A percentile compares a stretch with the other conserved stretches of the same genome.
Conservation (phyloP, 2,797 vertebrate genomes). For the Manis pentadactyla region DNA sequence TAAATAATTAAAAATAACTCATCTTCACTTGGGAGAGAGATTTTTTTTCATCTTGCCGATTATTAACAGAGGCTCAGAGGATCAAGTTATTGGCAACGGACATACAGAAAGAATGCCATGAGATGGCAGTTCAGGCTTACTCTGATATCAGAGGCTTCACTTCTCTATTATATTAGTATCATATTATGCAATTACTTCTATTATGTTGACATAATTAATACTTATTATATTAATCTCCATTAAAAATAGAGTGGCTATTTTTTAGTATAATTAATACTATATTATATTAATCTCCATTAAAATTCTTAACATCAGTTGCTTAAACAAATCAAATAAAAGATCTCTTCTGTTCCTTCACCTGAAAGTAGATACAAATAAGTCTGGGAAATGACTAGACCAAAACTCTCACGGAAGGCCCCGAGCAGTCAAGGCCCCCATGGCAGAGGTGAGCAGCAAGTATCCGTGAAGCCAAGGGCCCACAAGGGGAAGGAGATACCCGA, state of each 20-base stretch:
- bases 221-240: neutral
- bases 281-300: neutral
- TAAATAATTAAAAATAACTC: slow-evolving; percentile 12
- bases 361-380: neutral
- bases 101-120: neutral
- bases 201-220: too few species aligned
- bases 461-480: neutral
- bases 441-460: neutral
- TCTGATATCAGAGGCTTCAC: neutral
- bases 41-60: neutral
- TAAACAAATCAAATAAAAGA: neutral
- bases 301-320: neutral
- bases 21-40: neutral
- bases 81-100: neutral
- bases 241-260: neutral
- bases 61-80: neutral
- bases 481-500: neutral
- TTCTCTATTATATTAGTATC: neutral
- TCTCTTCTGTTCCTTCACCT: neutral
- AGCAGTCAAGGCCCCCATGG: fast-evolving
- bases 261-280: too few species aligned
- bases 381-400: neutral
- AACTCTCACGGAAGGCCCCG: neutral
- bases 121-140: neutral
- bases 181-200: too few species aligned